A percentile compares a stretch with the other conserved stretches of the same genome.
These are phyloP conservation scores for Drosophila algonquin DNA, from an alignment of 2,888 invertebrate species.

Conservation along the genomic window DNA sequence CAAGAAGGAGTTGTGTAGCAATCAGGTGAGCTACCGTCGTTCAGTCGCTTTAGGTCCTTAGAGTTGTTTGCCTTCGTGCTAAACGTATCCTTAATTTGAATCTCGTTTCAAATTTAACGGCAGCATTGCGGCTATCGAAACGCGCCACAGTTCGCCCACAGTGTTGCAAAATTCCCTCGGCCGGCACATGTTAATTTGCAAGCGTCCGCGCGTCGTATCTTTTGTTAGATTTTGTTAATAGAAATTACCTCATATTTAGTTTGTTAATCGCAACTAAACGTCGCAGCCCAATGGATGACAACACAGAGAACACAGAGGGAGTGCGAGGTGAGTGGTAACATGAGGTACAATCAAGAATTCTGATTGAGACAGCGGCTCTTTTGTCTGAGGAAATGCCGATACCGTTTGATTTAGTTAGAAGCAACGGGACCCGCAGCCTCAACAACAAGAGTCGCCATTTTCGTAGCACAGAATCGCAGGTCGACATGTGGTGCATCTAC, in stretches of 20 bases:
- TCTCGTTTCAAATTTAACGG: conserved; percentile 7
- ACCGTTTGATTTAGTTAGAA: background rate
- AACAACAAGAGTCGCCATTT: background rate
- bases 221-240: conserved; percentile 7
- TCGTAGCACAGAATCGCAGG: background rate
- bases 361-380: background rate
- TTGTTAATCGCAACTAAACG: background rate
- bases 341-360: background rate
- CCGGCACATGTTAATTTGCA: conserved; percentile 17
- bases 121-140: background rate
- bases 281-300: conserved; percentile 35
- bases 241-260: background rate
- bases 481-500: background rate
- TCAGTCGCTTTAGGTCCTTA: background rate
- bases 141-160: background rate
- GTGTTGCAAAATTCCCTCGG: background rate
- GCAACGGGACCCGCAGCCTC: background rate
- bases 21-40: background rate
- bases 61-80: background rate
- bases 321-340: conserved; percentile 38
- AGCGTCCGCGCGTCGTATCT: conserved; percentile 4
- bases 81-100: background rate
- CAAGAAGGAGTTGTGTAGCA: background rate
- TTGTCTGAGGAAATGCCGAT: conserved; percentile 2
- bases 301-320: conserved; percentile 33